Evolutionary conservation across 2,888 invertebrate species (phyloP), one percentile per base, ranked within the genome.

Genomic region (Hemistola chrysoprasaria): DNA sequence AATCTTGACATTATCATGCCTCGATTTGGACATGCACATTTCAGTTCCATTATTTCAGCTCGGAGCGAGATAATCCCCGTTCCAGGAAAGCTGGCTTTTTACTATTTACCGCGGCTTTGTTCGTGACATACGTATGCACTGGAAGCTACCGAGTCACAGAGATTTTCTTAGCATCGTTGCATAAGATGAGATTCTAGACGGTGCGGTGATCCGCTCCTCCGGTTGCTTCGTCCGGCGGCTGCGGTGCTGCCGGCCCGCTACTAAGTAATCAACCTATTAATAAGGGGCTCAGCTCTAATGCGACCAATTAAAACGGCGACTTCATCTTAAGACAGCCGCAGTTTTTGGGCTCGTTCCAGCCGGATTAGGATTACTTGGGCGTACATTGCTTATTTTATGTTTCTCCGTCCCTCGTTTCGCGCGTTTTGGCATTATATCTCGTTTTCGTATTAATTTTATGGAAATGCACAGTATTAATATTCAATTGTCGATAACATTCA

Each of bases 231-330:
- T 57, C 63, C 65, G 50, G 50, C 48, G 41, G 36, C 52, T 56
- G 50, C 54, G 50, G 63, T 58, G 60, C 53, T 48, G 45, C 42
- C 71, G 73, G 71, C 74, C 83, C 80, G 75, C 80, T n/a, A n/a
- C n/a, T n/a, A 75, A 78, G 74, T 85, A 87, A 88, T 85, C 87
- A 81, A 81, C 83, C 87, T 83, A 88, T 88, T 88, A 85, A 87
- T 88, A 87, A 77, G 74, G 75, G 72, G 88, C 74, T 88, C 72
- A 79, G 67, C 71, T 68, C 69, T 86, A 87, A 88, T 85, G 61
- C 87, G 72, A 71, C 82, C 80, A 87, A 87, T 87, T 88, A 88
- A 86, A 87, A 83, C 66, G 76, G 78, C 71, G 80, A 76, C 80
- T 80, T 68, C 68, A 61, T 81, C 85, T 86, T 82, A 75, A 86